These are phyloP conservation scores for Chrysoperla carnea DNA, from an alignment of 1,140 invertebrate species.

Conservation along the genomic window DNA sequence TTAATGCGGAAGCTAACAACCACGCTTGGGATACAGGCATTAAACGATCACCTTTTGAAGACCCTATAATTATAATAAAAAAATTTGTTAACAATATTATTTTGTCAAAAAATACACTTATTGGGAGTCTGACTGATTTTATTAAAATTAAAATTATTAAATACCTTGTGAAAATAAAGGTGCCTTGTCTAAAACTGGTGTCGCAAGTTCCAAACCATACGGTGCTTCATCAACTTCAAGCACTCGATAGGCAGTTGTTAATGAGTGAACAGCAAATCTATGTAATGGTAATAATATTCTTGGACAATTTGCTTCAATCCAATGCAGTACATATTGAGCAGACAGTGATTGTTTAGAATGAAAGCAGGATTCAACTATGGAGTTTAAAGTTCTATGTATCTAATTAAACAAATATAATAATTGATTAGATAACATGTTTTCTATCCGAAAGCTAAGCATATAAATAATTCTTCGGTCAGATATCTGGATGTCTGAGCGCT, in stretches of 20 bases:
- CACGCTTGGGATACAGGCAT: slow-evolving; percentile 58
- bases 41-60: slow-evolving; percentile 19
- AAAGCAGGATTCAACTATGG: slow-evolving; percentile 58
- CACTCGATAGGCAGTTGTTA: slow-evolving; percentile 57
- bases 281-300: slow-evolving; percentile 58
- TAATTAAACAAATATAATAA: slow-evolving; percentile 6
- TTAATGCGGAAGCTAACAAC: slow-evolving; percentile 56
- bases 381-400: slow-evolving; percentile 45
- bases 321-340: slow-evolving; percentile 54
- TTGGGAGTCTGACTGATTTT: too few species aligned
- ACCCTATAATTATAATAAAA: too few species aligned
- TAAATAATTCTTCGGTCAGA: too few species aligned
- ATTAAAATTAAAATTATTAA: too few species aligned
- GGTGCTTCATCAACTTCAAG: slow-evolving; percentile 30
- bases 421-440: too few species aligned
- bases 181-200: slow-evolving; percentile 50
- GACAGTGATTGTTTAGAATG: slow-evolving; percentile 58
- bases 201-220: slow-evolving; percentile 46
- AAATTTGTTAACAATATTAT: too few species aligned
- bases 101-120: too few species aligned
- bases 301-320: slow-evolving; percentile 59
- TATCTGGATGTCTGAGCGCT: too few species aligned
- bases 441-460: too few species aligned
- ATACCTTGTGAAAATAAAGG: slow-evolving; percentile 21
- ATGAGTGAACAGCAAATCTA: slow-evolving; percentile 46